Percentiles rank a stretch among this genome's conserved stretches.
phyloP scores from a whole-genome alignment of 2,888 invertebrate species.

The Trissonchulus sp. region DNA sequence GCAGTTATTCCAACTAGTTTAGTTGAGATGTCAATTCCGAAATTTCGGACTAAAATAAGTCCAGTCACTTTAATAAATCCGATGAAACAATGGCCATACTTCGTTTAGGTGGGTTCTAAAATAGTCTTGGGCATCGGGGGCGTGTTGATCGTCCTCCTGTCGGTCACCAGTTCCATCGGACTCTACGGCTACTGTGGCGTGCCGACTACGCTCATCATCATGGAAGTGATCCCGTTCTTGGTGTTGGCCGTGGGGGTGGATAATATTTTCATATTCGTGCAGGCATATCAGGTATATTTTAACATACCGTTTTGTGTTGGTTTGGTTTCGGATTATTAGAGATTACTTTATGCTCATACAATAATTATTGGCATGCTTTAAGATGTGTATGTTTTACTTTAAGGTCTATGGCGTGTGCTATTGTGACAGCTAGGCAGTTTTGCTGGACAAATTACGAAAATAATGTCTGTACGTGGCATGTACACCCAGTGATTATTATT shows the following conservation, averaged over 20 bases:
- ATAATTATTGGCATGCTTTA: not conserved
- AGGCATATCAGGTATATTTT: slow-evolving; percentile 62
- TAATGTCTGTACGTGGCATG: too few relatives aligned
- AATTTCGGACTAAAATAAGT: too few relatives aligned
- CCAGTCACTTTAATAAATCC: too few relatives aligned
- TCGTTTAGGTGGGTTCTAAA: slow-evolving; percentile 69
- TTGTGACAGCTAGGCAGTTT: too few relatives aligned
- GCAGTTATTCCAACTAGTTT: too few relatives aligned
- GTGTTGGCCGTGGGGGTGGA: slow-evolving; percentile 91
- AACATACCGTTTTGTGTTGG: not conserved
- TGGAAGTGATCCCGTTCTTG: slow-evolving; percentile 92
- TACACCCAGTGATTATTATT: too few relatives aligned
- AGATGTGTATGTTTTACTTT: slow-evolving; percentile 23
- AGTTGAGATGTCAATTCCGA: too few relatives aligned
- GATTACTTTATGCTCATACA: too few relatives aligned
- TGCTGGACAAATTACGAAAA: too few relatives aligned
- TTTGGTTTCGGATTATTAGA: not conserved
- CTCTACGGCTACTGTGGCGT: slow-evolving; percentile 72
- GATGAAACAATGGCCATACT: too few relatives aligned
- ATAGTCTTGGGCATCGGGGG: slow-evolving; percentile 74
- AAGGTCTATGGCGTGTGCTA: slow-evolving; percentile 21
- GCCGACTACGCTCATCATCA: slow-evolving; percentile 76
- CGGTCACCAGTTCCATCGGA: slow-evolving; percentile 78
- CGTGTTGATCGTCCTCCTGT: slow-evolving; percentile 72
- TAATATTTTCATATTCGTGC: slow-evolving; percentile 90